Conservation (phyloP, 2,113 vertebrate genomes). For the Pedionomus torquatus region DNA sequence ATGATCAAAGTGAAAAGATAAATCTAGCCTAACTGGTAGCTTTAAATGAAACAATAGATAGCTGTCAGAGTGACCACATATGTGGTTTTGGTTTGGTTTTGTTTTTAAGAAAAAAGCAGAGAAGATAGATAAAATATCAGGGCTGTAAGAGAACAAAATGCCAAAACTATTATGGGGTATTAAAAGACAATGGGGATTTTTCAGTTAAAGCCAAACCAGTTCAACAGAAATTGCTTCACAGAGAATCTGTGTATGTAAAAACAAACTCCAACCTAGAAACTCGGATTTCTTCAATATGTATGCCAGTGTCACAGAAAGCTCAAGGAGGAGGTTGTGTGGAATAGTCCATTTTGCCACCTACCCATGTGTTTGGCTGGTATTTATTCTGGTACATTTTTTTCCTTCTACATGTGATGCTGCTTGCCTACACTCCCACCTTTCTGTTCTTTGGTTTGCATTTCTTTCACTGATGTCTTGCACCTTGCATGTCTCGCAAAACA, state of each 20-base stretch:
- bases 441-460: background rate
- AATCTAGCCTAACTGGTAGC: background rate
- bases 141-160: background rate
- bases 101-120: background rate
- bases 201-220: background rate
- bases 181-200: constrained; percentile 7
- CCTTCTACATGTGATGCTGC: background rate
- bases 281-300: background rate
- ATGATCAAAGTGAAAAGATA: background rate
- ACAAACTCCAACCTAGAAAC: background rate
- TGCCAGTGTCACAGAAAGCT: background rate
- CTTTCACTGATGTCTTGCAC: background rate
- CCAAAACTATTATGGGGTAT: background rate
- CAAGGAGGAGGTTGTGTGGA: background rate
- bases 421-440: background rate
- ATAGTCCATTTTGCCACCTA: background rate
- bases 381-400: background rate
- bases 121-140: background rate
- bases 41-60: background rate
- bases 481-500: background rate
- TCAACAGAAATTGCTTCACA: background rate
- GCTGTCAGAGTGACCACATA: background rate
- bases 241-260: background rate
- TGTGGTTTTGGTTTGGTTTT: background rate
- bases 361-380: background rate